Percentiles rank a stretch among this genome's conserved stretches.
Evolutionary conservation across 2,113 vertebrate genomes (phyloP).

Genomic region (Colinus virginianus): DNA sequence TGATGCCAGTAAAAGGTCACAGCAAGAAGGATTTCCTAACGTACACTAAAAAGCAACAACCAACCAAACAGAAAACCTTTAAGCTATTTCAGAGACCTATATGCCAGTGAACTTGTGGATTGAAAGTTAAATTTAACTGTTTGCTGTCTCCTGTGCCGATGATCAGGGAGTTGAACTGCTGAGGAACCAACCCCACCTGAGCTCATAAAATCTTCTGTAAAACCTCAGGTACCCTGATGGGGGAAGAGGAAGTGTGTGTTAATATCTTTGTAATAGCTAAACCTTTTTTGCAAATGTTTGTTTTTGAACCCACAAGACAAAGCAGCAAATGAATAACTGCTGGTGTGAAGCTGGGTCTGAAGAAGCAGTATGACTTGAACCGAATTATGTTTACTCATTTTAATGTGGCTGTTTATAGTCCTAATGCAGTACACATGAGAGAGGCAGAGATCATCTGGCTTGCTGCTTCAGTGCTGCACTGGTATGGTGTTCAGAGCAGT

Average conservation of each 20-base stretch:
- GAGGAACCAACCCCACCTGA: background rate
- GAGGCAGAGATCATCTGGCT: background rate
- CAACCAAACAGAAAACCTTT: background rate
- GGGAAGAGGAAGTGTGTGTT: background rate
- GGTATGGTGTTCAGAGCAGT: background rate
- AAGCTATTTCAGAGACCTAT: background rate
- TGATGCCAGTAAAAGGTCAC: rapidly evolving
- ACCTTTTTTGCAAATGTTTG: background rate
- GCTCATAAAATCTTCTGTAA: background rate
- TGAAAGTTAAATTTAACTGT: background rate
- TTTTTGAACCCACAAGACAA: background rate
- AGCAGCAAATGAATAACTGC: background rate
- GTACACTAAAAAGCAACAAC: background rate
- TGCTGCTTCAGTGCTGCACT: background rate
- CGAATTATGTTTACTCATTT: background rate
- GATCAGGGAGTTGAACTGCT: background rate
- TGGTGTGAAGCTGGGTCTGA: background rate
- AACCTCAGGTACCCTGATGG: background rate
- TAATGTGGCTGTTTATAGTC: background rate
- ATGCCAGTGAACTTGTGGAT: background rate
- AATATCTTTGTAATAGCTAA: background rate
- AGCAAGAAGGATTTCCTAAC: background rate
- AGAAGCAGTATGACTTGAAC: background rate
- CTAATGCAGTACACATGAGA: background rate
- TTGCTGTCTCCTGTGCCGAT: background rate